Conservation (phyloP, 2,888 invertebrate genomes). For the Lamellibrachia satsuma region DNA sequence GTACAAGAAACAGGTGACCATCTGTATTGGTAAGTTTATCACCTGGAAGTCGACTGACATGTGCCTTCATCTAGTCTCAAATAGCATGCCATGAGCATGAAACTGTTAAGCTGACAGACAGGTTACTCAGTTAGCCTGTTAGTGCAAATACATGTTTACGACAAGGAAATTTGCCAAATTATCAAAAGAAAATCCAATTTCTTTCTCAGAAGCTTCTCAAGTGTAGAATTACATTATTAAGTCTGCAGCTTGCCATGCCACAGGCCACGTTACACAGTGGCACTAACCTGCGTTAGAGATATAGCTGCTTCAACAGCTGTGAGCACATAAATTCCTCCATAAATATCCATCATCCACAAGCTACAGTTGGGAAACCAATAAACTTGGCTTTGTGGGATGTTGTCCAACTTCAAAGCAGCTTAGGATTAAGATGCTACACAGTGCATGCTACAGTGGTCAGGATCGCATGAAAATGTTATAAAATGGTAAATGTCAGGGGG, state of each 20-base stretch:
- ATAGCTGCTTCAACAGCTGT: slow-evolving; percentile 7
- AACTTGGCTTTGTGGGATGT: neutral
- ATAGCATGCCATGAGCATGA: neutral
- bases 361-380: neutral
- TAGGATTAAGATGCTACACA: neutral
- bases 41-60: neutral
- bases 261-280: neutral
- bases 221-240: neutral
- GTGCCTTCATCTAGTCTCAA: neutral
- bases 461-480: neutral
- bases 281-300: neutral
- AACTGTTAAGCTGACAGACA: neutral
- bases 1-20: neutral
- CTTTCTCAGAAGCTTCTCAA: neutral
- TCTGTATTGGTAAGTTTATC: neutral
- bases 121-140: neutral
- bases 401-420: neutral
- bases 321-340: neutral
- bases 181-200: neutral
- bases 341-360: neutral
- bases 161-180: neutral
- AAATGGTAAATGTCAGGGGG: neutral
- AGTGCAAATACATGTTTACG: neutral
- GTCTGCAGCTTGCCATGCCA: neutral
- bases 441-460: neutral